Conservation (phyloP, 2,888 invertebrate species). For the Dysmachus trigonus region DNA sequence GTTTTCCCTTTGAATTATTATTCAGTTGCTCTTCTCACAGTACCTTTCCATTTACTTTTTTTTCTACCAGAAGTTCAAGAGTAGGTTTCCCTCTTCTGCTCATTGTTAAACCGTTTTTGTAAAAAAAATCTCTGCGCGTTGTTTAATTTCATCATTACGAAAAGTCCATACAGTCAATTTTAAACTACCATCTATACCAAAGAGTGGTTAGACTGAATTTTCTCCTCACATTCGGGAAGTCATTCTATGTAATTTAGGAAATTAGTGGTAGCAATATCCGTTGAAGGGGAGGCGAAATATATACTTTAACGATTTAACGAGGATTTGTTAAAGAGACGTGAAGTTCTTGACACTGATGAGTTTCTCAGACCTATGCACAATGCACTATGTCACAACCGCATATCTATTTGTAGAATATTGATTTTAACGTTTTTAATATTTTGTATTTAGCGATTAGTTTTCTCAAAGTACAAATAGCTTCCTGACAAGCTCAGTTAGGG, state of each 20-base stretch:
- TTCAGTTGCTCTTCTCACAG: background rate
- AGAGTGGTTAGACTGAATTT: background rate
- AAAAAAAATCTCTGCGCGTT: background rate
- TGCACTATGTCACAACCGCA: background rate
- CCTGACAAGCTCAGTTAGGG: too few relatives aligned
- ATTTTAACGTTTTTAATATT: background rate
- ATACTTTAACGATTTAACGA: background rate
- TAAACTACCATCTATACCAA: background rate
- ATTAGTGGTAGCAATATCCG: background rate
- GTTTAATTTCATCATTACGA: background rate
- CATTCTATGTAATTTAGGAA: background rate
- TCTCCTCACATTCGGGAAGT: background rate
- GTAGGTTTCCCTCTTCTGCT: background rate
- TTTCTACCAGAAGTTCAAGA: background rate
- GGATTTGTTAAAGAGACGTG: background rate
- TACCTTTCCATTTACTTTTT: background rate
- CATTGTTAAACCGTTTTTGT: background rate
- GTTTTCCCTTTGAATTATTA: background rate
- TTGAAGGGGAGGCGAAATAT: background rate
- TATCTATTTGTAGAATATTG: background rate
- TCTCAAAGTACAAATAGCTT: too few relatives aligned
- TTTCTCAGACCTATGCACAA: background rate
- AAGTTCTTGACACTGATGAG: background rate
- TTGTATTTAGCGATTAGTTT: too few relatives aligned
- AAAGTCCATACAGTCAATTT: background rate